Conservation (phyloP, 2,888 invertebrate species). For the Horisme vitalbata region DNA sequence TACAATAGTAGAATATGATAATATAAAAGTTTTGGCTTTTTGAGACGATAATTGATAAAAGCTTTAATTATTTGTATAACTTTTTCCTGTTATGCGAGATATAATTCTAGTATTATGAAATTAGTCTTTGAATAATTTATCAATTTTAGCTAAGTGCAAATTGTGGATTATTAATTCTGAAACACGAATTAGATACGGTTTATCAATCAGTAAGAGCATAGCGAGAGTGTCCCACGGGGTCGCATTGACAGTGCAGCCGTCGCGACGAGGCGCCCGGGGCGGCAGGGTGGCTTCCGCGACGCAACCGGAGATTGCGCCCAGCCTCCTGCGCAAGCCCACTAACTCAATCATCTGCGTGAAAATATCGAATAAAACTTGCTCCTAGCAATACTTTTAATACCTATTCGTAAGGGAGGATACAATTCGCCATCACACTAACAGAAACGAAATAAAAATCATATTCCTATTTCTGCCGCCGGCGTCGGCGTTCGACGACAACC, state of each 20-base stretch:
- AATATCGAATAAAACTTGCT: conserved; percentile 73
- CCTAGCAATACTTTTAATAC: conserved; percentile 60
- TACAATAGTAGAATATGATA: too few species aligned
- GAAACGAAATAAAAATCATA: conserved; percentile 51
- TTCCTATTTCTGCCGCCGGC: conserved; percentile 42
- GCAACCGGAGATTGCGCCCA: conserved; percentile 75
- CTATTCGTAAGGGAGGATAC: conserved; percentile 43
- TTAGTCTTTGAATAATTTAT: too few species aligned
- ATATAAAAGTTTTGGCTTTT: too few species aligned
- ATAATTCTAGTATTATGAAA: too few species aligned
- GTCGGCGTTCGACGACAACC: conserved; percentile 36
- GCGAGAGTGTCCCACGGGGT: conserved; percentile 37
- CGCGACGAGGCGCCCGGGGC: conserved; percentile 24
- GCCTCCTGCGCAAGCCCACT: conserved; percentile 73
- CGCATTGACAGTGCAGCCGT: conserved; percentile 43
- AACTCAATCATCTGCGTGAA: conserved; percentile 77
- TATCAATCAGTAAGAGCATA: conserved; percentile 47
- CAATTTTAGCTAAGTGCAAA: too few species aligned
- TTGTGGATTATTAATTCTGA: conserved; percentile 18
- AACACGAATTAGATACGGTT: conserved; percentile 42
- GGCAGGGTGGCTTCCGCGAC: conserved; percentile 51
- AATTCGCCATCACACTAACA: conserved; percentile 46
- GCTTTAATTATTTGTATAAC: too few species aligned
- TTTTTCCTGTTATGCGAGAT: too few species aligned
- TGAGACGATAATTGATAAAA: too few species aligned